Evolutionary conservation across 2,888 invertebrate genomes (phyloP).

Genomic region (Dromius quadrimaculatus): DNA sequence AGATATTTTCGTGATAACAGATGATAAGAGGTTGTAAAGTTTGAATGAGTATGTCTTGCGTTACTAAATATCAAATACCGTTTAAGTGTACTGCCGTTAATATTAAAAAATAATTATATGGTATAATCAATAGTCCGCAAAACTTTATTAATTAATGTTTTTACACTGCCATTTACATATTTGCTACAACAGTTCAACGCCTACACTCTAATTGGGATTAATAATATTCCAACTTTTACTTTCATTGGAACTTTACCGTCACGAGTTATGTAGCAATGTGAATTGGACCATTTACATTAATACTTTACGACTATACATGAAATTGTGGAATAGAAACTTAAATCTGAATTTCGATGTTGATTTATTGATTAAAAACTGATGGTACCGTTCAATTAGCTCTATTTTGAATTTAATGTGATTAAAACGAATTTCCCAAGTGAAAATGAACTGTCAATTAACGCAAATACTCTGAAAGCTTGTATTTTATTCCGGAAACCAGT

Average conservation of each 20-base stretch:
- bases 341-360: background rate
- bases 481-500: background rate
- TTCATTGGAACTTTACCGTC: slow-evolving; percentile 13
- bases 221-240: background rate
- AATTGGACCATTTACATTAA: no score
- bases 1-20: background rate
- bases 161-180: slow-evolving; percentile 11
- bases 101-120: slow-evolving; percentile 24
- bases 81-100: slow-evolving; percentile 18
- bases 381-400: slow-evolving; percentile 8
- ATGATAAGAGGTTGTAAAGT: no score
- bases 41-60: background rate
- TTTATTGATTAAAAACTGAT: slow-evolving; percentile 2
- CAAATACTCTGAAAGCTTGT: slow-evolving; percentile 29
- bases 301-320: background rate
- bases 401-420: slow-evolving; percentile 5
- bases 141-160: slow-evolving; percentile 26
- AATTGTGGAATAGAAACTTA: background rate
- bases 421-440: background rate
- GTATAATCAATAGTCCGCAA: slow-evolving; percentile 23
- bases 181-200: slow-evolving; percentile 10
- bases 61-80: slow-evolving; percentile 4
- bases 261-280: no score
- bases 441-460: slow-evolving; percentile 4
- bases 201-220: slow-evolving; percentile 7